phyloP scores from a whole-genome alignment of 2,888 invertebrate species.

The Elmis aenea region DNA sequence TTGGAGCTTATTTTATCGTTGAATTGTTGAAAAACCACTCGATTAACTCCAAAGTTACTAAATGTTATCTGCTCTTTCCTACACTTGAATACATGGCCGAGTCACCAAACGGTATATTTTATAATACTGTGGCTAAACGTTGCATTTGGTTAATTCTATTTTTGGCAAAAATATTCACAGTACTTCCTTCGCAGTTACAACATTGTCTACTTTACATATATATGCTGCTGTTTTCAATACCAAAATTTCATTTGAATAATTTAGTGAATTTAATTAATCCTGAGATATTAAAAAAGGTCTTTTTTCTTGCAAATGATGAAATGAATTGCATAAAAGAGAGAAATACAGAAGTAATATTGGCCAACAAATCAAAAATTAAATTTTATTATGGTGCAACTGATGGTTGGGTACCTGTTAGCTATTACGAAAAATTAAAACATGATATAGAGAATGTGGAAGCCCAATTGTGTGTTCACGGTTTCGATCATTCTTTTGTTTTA shows the following conservation, averaged over 20 bases:
- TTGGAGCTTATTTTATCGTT: constrained; percentile 78
- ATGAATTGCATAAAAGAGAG: constrained; percentile 67
- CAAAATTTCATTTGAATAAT: constrained; percentile 48
- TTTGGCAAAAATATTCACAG: constrained; percentile 48
- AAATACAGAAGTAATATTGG: constrained; percentile 57
- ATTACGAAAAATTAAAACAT: constrained; percentile 61
- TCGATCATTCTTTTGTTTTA: constrained; percentile 79
- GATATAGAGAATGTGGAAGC: constrained; percentile 59
- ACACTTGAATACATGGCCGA: constrained; percentile 77
- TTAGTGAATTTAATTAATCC: constrained; percentile 57
- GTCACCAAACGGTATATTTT: constrained; percentile 64
- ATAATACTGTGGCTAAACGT: constrained; percentile 54
- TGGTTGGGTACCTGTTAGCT: constrained; percentile 75
- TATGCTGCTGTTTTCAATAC: constrained; percentile 52
- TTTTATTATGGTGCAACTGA: constrained; percentile 78
- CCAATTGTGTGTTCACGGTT: constrained; percentile 54
- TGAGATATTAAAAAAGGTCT: constrained; percentile 57
- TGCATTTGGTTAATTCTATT: constrained; percentile 45
- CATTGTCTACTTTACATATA: constrained; percentile 49
- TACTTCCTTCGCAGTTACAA: constrained; percentile 52
- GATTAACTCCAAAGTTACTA: constrained; percentile 51
- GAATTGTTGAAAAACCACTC: constrained; percentile 59
- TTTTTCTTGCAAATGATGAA: constrained; percentile 73
- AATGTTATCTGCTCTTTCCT: constrained; percentile 75
- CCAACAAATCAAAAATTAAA: constrained; percentile 60